Evolutionary conservation across 1,140 invertebrate genomes (phyloP).

Genomic region (Sitobion miscanthi): DNA sequence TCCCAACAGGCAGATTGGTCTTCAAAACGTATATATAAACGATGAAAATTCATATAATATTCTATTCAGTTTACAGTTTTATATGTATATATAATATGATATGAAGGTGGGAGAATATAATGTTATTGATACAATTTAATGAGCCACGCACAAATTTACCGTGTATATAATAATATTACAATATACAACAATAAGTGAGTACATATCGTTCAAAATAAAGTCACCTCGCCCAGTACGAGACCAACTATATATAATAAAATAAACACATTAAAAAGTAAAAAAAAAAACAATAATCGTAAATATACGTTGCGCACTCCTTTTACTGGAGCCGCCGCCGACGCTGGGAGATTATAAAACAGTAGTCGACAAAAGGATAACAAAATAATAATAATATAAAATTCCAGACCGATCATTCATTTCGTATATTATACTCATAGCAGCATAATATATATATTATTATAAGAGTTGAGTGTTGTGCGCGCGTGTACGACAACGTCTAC

Average conservation of each 20-base stretch:
- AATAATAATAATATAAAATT: constrained; percentile 48
- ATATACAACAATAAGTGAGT: background rate
- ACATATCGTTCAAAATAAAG: background rate
- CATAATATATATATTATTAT: background rate
- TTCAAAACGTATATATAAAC: background rate
- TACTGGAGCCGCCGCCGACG: background rate
- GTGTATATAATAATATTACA: background rate
- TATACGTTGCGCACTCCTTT: background rate
- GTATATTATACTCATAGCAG: background rate
- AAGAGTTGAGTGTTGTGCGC: background rate
- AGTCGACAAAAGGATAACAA: constrained; percentile 25
- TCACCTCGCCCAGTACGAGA: background rate
- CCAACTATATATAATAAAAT: background rate
- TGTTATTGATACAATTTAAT: background rate
- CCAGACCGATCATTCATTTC: constrained; percentile 52
- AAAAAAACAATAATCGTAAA: background rate
- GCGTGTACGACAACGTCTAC: background rate
- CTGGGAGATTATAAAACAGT: constrained; percentile 4
- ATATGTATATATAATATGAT: background rate
- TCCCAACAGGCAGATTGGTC: constrained; percentile 23
- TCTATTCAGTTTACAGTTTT: background rate
- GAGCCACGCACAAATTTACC: background rate
- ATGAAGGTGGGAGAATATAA: background rate
- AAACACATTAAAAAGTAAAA: background rate
- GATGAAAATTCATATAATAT: background rate